Conservation (phyloP, 2,888 invertebrate species). For the Orchesellides sinensis region DNA sequence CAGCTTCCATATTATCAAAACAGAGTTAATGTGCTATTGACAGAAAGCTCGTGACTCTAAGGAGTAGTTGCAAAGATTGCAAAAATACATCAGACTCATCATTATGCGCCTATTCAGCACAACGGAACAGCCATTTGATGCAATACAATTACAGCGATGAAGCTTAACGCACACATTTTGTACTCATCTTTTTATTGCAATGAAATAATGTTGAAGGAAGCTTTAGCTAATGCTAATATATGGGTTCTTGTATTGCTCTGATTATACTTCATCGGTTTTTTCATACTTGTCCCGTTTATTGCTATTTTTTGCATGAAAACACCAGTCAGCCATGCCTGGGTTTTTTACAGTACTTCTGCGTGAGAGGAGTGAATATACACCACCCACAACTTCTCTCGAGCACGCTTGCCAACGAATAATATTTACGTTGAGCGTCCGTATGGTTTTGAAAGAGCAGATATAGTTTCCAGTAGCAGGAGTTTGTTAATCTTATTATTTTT, state of each 20-base stretch:
- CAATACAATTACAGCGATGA: background rate
- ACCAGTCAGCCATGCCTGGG: too few relatives aligned
- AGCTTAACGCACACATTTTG: background rate
- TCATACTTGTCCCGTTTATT: background rate
- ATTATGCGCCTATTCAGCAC: background rate
- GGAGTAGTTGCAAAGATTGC: background rate
- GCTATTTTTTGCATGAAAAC: too few relatives aligned
- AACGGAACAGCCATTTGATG: background rate
- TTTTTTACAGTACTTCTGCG: background rate
- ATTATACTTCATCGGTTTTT: background rate
- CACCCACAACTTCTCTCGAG: background rate
- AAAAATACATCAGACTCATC: background rate
- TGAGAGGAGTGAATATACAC: background rate
- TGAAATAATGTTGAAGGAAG: background rate
- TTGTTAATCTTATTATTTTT: too few relatives aligned
- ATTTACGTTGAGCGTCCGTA: background rate
- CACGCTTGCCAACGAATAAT: background rate
- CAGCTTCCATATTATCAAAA: too few relatives aligned
- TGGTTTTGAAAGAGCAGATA: too few relatives aligned
- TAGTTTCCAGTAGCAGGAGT: too few relatives aligned
- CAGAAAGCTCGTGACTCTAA: slow-evolving; percentile 12
- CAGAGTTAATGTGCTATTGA: too few relatives aligned
- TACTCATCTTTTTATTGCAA: too few relatives aligned
- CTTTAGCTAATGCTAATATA: background rate
- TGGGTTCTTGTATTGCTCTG: too few relatives aligned